Evolutionary conservation across 2,888 invertebrate species (phyloP).

Genomic region (Polyploca ridens): DNA sequence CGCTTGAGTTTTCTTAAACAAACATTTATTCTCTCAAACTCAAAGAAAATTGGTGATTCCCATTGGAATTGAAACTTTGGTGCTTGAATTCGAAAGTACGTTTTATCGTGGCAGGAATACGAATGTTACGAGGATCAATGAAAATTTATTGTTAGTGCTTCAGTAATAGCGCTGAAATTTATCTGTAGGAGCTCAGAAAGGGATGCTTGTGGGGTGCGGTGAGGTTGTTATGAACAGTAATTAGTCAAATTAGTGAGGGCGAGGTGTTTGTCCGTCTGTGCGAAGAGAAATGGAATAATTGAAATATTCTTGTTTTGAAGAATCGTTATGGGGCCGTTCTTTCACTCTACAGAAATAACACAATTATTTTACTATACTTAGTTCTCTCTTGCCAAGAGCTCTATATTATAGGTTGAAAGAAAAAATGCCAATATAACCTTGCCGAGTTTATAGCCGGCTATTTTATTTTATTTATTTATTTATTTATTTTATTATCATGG

Average conservation of each 20-base stretch:
- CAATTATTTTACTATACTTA: too few relatives aligned
- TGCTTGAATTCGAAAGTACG: slow-evolving; percentile 2
- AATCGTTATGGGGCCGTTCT: not conserved
- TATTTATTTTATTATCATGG: too few relatives aligned
- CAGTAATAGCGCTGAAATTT: slow-evolving; percentile 30
- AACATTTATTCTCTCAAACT: not conserved
- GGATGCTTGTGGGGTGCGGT: slow-evolving; percentile 44
- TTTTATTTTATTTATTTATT: too few relatives aligned
- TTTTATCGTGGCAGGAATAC: not conserved
- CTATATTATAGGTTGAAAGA: too few relatives aligned
- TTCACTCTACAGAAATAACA: too few relatives aligned
- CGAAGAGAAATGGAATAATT: slow-evolving; percentile 20
- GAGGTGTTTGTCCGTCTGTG: slow-evolving; percentile 41
- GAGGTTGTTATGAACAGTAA: slow-evolving; percentile 62
- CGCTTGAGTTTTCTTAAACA: slow-evolving; percentile 13
- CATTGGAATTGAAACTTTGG: slow-evolving; percentile 16
- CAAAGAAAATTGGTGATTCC: not conserved
- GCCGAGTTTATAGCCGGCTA: too few relatives aligned
- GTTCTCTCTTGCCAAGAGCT: too few relatives aligned
- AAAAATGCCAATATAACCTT: too few relatives aligned
- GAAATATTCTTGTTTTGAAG: not conserved
- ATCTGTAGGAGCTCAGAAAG: slow-evolving; percentile 25
- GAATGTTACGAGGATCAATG: not conserved
- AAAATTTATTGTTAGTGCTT: not conserved
- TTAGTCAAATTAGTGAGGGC: slow-evolving; percentile 72